Evolutionary conservation across 1,140 invertebrate species (phyloP).

Genomic region (Dendroctonus valens): DNA sequence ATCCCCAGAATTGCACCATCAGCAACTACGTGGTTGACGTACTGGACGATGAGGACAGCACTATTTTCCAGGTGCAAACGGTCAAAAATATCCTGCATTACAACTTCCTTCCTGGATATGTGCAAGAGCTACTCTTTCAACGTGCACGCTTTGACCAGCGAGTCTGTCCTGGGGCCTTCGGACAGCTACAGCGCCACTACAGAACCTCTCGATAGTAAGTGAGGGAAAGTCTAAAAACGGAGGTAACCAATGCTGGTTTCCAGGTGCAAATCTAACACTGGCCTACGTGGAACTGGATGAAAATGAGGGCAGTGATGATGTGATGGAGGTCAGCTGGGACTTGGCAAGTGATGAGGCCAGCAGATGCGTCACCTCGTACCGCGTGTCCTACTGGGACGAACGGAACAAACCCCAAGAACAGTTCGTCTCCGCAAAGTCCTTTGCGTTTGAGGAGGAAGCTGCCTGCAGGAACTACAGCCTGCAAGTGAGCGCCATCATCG

Average conservation of each 20-base stretch:
- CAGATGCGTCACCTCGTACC: slow-evolving; percentile 13
- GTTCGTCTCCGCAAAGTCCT: slow-evolving; percentile 2
- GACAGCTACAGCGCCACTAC: background rate
- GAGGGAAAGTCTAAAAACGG: background rate
- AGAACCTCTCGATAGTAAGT: background rate
- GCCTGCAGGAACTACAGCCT: slow-evolving; percentile 14
- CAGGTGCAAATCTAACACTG: slow-evolving; percentile 1
- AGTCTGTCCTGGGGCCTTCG: slow-evolving; percentile 9
- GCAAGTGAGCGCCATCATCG: slow-evolving; percentile 13
- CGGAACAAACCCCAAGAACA: slow-evolving; percentile 4
- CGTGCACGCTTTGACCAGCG: slow-evolving; percentile 5
- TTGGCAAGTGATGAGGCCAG: background rate
- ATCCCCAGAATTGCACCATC: slow-evolving; percentile 14
- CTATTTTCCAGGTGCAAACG: slow-evolving; percentile 1
- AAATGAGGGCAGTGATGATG: background rate
- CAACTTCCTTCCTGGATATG: slow-evolving; percentile 12
- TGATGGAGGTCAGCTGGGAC: slow-evolving; percentile 5
- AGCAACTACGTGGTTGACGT: slow-evolving; percentile 1
- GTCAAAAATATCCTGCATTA: background rate
- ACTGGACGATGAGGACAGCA: slow-evolving; percentile 4
- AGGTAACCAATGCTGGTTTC: background rate
- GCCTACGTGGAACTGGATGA: background rate
- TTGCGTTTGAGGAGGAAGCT: background rate
- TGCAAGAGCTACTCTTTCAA: slow-evolving; percentile 14
- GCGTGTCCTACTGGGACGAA: slow-evolving; percentile 19